These are phyloP conservation scores for Chrysodeixis includens DNA, from an alignment of 2,888 invertebrate species.

Conservation along the genomic window DNA sequence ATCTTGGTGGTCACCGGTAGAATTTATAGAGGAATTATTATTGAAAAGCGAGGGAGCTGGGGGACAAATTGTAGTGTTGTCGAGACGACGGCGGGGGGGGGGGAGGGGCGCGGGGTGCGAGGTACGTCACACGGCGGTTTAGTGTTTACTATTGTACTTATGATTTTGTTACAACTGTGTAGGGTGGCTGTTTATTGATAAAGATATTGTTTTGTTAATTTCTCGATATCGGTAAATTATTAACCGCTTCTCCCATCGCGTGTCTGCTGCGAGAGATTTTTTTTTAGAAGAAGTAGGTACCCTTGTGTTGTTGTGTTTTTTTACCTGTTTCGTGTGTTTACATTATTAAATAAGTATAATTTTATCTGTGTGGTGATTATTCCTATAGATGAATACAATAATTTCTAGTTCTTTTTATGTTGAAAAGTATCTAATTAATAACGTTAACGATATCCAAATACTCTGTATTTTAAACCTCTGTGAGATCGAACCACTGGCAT, in stretches of 20 bases:
- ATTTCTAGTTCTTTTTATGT: too few relatives aligned
- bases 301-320: too few relatives aligned
- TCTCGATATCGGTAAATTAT: not conserved
- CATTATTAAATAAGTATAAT: too few relatives aligned
- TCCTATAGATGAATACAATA: too few relatives aligned
- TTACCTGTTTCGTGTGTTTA: too few relatives aligned
- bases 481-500: too few relatives aligned
- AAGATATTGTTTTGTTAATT: not conserved
- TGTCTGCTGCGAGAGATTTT: too few relatives aligned
- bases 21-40: constrained; percentile 84
- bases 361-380: too few relatives aligned
- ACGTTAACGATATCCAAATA: too few relatives aligned
- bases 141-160: constrained; percentile 49
- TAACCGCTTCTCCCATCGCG: not conserved
- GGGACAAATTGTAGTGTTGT: constrained; percentile 78
- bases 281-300: too few relatives aligned
- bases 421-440: too few relatives aligned
- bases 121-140: constrained; percentile 39
- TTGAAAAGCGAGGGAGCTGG: constrained; percentile 73
- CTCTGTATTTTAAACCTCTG: too few relatives aligned
- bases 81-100: constrained; percentile 69
- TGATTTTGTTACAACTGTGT: constrained; percentile 24
- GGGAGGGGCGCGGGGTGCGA: constrained; percentile 27
- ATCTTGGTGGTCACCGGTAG: constrained; percentile 68
- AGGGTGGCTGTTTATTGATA: constrained; percentile 9